Percentiles rank a stretch among this genome's conserved stretches.
phyloP scores from a whole-genome alignment of 1,140 invertebrate species.

The Aphidius gifuensis region DNA sequence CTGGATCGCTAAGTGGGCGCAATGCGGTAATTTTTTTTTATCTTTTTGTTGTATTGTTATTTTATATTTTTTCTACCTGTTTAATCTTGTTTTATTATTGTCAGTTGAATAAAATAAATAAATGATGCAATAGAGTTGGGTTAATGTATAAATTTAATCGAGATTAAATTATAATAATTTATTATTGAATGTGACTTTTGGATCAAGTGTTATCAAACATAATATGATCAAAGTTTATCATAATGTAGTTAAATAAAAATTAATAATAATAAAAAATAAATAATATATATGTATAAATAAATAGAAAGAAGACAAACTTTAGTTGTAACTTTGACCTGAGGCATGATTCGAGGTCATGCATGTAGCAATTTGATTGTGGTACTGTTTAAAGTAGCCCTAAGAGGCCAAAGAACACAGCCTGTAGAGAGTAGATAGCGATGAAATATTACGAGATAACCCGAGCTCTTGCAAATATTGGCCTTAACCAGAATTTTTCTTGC shows the following conservation, averaged over 20 bases:
- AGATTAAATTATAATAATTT: neutral
- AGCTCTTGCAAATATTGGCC: slow-evolving; percentile 27
- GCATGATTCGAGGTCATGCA: slow-evolving; percentile 2
- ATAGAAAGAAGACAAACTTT: neutral
- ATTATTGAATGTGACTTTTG: neutral
- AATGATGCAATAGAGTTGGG: too few species aligned
- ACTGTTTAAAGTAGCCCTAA: slow-evolving; percentile 14
- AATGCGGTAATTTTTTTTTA: slow-evolving; percentile 39
- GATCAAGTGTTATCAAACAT: slow-evolving; percentile 2
- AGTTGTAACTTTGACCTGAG: too few species aligned
- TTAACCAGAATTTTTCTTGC: slow-evolving; percentile 24
- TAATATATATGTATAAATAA: neutral
- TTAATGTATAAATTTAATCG: too few species aligned
- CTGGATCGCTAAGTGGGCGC: slow-evolving; percentile 49
- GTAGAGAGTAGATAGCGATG: slow-evolving; percentile 29
- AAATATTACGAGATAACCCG: slow-evolving; percentile 33
- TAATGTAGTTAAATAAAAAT: slow-evolving; percentile 7
- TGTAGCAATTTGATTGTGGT: neutral
- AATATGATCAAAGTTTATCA: slow-evolving; percentile 15
- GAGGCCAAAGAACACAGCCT: slow-evolving; percentile 17
- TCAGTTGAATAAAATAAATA: too few species aligned
- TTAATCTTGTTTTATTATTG: too few species aligned
- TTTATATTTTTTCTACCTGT: neutral
- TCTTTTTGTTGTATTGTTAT: neutral
- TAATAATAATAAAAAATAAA: slow-evolving; percentile 6